Conservation (phyloP, 1,140 invertebrate species). For the Bombus pyrosoma region DNA sequence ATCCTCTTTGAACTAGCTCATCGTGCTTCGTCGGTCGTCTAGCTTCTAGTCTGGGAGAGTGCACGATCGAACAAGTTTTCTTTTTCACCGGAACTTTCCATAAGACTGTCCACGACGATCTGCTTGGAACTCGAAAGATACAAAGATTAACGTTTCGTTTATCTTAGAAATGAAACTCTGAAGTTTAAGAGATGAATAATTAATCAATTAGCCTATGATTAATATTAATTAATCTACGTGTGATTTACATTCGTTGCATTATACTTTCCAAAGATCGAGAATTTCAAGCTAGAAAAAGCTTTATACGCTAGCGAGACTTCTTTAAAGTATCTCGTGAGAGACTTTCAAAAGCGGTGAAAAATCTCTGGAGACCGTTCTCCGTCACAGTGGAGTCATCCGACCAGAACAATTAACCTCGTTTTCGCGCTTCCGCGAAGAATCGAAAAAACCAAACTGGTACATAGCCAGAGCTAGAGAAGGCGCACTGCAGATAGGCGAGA, state of each 20-base stretch:
- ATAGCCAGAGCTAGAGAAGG: not conserved
- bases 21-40: slow-evolving; percentile 4
- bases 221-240: not conserved
- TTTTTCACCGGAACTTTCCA: slow-evolving; percentile 38
- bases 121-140: not conserved
- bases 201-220: not conserved
- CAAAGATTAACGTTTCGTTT: slow-evolving; percentile 7
- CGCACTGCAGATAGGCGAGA: not conserved
- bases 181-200: not conserved
- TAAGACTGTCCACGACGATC: slow-evolving; percentile 14
- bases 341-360: not conserved
- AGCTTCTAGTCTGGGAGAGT: not conserved
- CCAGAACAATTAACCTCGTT: slow-evolving; percentile 42
- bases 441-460: not conserved
- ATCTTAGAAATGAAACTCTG: not conserved
- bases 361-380: no score
- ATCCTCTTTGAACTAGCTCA: slow-evolving; percentile 22
- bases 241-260: not conserved
- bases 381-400: not conserved
- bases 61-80: slow-evolving; percentile 22
- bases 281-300: not conserved
- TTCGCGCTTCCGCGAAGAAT: slow-evolving; percentile 29
- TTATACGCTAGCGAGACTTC: not conserved
- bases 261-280: no score
- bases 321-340: not conserved